A percentile compares a stretch with the other conserved stretches of the same genome.
Evolutionary conservation across 2,888 invertebrate species (phyloP).

Genomic region (Pachliopta kotzebuea): DNA sequence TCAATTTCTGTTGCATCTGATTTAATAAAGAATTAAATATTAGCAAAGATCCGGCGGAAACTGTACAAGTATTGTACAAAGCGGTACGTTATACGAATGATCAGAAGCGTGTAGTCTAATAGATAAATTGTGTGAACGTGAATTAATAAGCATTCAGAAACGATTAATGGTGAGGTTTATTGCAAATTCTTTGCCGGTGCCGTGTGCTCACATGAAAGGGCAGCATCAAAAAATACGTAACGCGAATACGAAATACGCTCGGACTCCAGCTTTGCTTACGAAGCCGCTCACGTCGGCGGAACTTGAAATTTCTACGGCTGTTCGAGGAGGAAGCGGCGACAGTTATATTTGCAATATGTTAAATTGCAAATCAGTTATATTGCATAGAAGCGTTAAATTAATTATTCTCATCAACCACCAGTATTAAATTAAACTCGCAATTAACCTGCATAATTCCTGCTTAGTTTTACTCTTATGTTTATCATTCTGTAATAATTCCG

Average conservation of each 20-base stretch:
- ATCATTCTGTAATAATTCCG: too few species aligned
- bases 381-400: neutral
- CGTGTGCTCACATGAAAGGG: constrained; percentile 35
- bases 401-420: neutral
- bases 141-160: constrained; percentile 26
- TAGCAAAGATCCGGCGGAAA: neutral
- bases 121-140: constrained; percentile 24
- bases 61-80: neutral
- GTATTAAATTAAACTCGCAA: neutral
- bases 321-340: constrained; percentile 66
- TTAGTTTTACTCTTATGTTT: too few species aligned
- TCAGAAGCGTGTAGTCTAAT: neutral
- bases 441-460: too few species aligned
- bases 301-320: constrained; percentile 58
- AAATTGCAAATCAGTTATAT: constrained; percentile 14
- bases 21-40: too few species aligned
- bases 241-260: constrained; percentile 34
- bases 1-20: too few species aligned
- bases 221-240: constrained; percentile 34
- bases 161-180: constrained; percentile 27
- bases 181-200: constrained; percentile 27
- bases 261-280: constrained; percentile 36
- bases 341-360: constrained; percentile 54
- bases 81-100: neutral
- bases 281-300: constrained; percentile 60